These are phyloP conservation scores for Anas flavirostris DNA, from an alignment of 2,797 vertebrate species.

Conservation along the genomic window DNA sequence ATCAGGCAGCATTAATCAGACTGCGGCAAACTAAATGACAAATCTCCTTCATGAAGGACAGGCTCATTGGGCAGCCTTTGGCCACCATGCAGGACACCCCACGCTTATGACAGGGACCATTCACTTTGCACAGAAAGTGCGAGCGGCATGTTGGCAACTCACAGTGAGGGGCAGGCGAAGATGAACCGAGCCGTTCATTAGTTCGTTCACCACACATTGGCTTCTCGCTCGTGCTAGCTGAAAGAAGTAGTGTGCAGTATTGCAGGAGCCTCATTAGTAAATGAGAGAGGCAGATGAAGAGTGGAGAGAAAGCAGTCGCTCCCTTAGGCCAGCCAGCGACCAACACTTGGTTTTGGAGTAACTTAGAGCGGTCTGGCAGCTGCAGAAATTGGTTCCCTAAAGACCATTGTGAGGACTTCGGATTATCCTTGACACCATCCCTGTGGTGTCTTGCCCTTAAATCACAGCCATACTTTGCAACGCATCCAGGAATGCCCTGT, in stretches of 20 bases:
- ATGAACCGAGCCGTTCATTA: rapidly evolving
- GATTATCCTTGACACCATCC: not conserved
- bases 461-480: not conserved
- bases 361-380: rapidly evolving
- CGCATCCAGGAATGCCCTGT: rapidly evolving
- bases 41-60: not conserved
- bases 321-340: not conserved
- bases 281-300: not conserved
- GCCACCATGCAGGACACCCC: not conserved
- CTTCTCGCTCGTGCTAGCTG: not conserved
- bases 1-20: not conserved
- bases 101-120: not conserved
- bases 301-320: not conserved
- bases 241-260: not conserved
- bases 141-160: not conserved
- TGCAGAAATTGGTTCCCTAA: not conserved
- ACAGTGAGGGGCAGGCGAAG: not conserved
- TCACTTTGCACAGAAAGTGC: not conserved
- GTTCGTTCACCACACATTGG: not conserved
- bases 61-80: not conserved
- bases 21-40: not conserved
- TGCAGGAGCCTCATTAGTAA: not conserved
- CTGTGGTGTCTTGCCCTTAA: not conserved
- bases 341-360: rapidly evolving
- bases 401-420: not conserved